These are phyloP conservation scores for Dermatemys mawii DNA, from an alignment of 2,113 vertebrate species.

Conservation along the genomic window DNA sequence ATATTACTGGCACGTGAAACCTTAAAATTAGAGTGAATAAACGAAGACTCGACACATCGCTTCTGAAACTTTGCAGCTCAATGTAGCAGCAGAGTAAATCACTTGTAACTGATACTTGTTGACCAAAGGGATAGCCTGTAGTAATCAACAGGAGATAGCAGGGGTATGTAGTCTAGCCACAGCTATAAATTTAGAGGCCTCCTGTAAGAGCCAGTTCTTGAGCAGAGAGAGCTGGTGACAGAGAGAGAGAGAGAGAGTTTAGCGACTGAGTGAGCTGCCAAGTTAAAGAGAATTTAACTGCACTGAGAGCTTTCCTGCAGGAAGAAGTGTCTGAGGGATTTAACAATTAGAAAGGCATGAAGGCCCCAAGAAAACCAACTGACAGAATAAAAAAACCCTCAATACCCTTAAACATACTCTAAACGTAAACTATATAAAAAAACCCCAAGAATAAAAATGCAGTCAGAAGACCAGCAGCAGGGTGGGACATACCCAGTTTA, in stretches of 20 bases:
- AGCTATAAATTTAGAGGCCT: background rate
- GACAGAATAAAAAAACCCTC: background rate
- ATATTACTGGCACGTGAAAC: too few relatives aligned
- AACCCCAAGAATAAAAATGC: background rate
- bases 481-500: background rate
- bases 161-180: background rate
- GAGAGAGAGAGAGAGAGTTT: background rate
- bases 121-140: too few relatives aligned
- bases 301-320: background rate
- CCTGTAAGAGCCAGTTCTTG: background rate
- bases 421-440: background rate
- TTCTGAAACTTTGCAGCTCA: too few relatives aligned
- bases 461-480: background rate
- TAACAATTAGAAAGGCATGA: background rate
- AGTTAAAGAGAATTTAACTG: background rate
- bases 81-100: too few relatives aligned
- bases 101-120: too few relatives aligned
- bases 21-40: too few relatives aligned
- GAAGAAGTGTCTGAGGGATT: background rate
- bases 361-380: background rate
- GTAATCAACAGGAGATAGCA: too few relatives aligned
- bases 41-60: too few relatives aligned
- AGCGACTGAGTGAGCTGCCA: background rate
- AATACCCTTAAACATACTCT: background rate
- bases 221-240: background rate